Conservation (phyloP, 2,797 vertebrate species). For the Coregonus suidteri region DNA sequence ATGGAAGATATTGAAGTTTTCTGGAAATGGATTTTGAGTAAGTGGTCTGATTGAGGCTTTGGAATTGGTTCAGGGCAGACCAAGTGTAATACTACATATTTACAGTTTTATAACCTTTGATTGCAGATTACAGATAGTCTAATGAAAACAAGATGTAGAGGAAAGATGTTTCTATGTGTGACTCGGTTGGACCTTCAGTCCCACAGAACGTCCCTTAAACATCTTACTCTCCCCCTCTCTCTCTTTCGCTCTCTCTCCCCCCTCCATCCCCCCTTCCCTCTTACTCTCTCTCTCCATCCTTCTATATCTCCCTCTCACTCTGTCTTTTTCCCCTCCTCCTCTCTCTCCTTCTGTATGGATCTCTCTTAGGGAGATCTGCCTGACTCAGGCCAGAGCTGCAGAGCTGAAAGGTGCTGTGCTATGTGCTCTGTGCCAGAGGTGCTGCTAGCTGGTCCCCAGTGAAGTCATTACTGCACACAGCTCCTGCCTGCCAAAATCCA, state of each 20-base stretch:
- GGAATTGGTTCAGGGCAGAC: not conserved
- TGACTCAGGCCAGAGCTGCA: not conserved
- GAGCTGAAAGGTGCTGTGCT: constrained; percentile 4
- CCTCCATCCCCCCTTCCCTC: not conserved
- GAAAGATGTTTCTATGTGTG: not conserved
- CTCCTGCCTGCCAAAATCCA: not conserved
- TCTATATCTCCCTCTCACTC: not conserved
- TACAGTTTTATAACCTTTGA: not conserved
- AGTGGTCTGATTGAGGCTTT: not conserved
- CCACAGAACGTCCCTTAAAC: not conserved
- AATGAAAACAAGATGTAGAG: not conserved
- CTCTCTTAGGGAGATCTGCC: constrained; percentile 4
- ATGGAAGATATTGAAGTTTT: constrained; percentile 24
- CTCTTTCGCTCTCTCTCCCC: not conserved
- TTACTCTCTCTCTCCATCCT: not conserved
- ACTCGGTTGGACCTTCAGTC: not conserved
- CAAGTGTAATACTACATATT: not conserved
- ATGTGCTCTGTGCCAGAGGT: not conserved
- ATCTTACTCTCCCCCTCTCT: not conserved
- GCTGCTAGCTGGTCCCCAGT: constrained; percentile 1
- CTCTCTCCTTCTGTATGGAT: not conserved
- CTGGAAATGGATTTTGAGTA: constrained; percentile 20
- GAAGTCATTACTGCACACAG: constrained; percentile 9
- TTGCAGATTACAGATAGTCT: not conserved
- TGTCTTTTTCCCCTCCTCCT: not conserved